Conservation (phyloP, 2,797 vertebrate species). For the Lithobates pipiens region DNA sequence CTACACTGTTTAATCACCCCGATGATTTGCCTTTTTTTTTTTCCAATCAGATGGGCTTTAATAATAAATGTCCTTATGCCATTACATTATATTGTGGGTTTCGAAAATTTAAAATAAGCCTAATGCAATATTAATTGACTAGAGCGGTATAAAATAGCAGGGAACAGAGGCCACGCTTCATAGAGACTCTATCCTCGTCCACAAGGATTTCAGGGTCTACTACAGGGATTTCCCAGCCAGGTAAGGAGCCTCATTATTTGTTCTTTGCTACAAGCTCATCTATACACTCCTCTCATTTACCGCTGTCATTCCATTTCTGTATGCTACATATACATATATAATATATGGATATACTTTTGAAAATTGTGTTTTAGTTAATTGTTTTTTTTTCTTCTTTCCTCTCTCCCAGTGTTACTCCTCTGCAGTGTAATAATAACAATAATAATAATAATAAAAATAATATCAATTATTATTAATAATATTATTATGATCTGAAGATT, state of each 20-base stretch:
- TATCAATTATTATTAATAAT: no score
- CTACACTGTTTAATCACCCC: slow-evolving; percentile 50
- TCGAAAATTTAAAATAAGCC: slow-evolving; percentile 87
- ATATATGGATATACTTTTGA: no score
- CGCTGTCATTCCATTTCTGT: no score
- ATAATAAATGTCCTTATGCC: slow-evolving; percentile 87
- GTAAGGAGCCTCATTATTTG: slow-evolving; percentile 65
- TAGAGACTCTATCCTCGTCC: slow-evolving; percentile 64
- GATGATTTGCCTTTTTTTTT: slow-evolving; percentile 64
- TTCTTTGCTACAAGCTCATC: not conserved
- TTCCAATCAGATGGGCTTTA: slow-evolving; percentile 81
- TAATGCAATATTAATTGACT: slow-evolving; percentile 87
- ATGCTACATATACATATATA: no score
- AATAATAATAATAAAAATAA: no score
- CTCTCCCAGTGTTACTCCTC: no score
- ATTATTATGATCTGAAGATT: no score
- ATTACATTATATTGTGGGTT: slow-evolving; percentile 80
- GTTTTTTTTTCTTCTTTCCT: no score
- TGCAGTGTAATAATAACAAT: no score
- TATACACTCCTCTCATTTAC: not conserved
- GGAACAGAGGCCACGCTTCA: slow-evolving; percentile 66
- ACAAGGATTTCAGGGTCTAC: slow-evolving; percentile 67
- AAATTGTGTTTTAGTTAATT: no score
- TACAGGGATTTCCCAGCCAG: slow-evolving; percentile 62
- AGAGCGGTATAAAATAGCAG: slow-evolving; percentile 81